Base-by-base conservation (phyloP, 2,888 invertebrate species). In the Lycocerus yunnanus region DNA sequence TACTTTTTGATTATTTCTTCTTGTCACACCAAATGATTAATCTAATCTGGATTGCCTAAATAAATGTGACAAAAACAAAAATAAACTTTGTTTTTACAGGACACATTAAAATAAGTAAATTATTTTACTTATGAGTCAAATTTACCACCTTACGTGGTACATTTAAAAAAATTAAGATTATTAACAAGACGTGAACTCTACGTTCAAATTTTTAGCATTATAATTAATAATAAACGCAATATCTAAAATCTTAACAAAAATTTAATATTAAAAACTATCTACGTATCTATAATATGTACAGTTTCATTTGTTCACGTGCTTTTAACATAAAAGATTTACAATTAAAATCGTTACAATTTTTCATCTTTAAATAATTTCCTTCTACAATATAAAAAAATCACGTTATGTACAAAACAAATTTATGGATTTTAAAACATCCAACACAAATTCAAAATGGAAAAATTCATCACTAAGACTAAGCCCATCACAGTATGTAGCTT, bases 401-500 rank as follows among this genome's bases (percentile, higher is more conserved):
- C 85, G 85, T 82, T 86, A 86, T 87, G 84, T 87, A 86, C 86
- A 87, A 85, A 86, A 85, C 83, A 86, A 84, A 84, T 81, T 83
- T 79, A 78, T 78, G 78, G 81, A 79, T 76, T 61, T 74, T 65
- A 27, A 69, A 66, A 76, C 60, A 77, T 78, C 81, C 73, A 79
- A 79, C 74, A 77, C 76, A 78, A 84, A 85, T 84, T 84, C 81
- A 84, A 83, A 83, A 84, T 84, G 85, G 85, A 85, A 84, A 85
- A 85, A 82, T 84, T 84, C 83, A 84, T 83, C 83, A 82, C 86
- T 86, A 86, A 84, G 83, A 83, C 86, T 86, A 87, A 82, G 85
- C 85, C 86, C 87, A 87, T 87, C 87, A 87, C 87, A 87, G 87
- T 85, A 85, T 85, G 84, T 85, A 85, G 85, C 84, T 86, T 86